Conservation (phyloP, 2,797 vertebrate genomes). For the Lateolabrax maculatus region DNA sequence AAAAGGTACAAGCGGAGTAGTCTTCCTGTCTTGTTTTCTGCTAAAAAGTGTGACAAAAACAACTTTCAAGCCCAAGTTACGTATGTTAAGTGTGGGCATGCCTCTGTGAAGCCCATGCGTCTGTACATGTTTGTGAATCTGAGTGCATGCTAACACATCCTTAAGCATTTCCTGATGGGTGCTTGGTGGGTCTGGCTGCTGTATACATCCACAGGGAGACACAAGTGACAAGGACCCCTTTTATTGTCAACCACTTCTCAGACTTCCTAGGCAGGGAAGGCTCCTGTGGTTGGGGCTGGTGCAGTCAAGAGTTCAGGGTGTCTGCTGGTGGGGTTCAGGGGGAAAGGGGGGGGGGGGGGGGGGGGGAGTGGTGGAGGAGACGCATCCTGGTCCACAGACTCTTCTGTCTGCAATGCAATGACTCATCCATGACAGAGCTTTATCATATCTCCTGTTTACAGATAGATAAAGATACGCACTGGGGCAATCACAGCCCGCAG, state of each 20-base stretch:
- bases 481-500: not conserved
- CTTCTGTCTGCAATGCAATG: conserved; percentile 39
- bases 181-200: conserved; percentile 1
- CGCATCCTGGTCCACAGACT: conserved; percentile 22
- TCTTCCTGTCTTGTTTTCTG: conserved; percentile 15
- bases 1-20: not conserved
- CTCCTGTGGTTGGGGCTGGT: conserved; percentile 45
- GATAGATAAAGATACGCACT: conserved; percentile 7
- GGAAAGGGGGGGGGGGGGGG: too few species aligned
- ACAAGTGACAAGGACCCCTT: conserved; percentile 14
- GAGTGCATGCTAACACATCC: conserved; percentile 8
- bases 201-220: conserved; percentile 17
- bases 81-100: not conserved
- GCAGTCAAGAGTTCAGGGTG: conserved; percentile 54
- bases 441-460: conserved; percentile 4
- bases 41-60: not conserved
- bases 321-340: conserved; percentile 42
- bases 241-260: conserved; percentile 22
- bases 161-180: conserved; percentile 57
- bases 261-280: conserved; percentile 7
- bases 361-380: not conserved
- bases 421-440: conserved; percentile 58
- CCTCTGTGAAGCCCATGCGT: not conserved
- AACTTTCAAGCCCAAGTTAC: not conserved
- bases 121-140: conserved; percentile 16